Evolutionary conservation across 2,113 vertebrate species (phyloP).

Genomic region (Eleginops maclovinus): DNA sequence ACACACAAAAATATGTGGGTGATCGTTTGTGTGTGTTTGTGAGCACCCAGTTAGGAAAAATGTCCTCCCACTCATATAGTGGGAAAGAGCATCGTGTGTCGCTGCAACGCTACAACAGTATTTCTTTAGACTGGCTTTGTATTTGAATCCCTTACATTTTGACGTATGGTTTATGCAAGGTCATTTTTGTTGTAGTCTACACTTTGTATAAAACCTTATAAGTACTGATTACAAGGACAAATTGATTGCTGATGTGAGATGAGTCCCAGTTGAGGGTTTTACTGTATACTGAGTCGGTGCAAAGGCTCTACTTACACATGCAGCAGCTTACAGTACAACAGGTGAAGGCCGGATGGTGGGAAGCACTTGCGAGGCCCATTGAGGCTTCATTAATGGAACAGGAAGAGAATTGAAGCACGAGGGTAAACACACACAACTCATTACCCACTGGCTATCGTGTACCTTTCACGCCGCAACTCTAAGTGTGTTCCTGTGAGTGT

Average conservation of each 20-base stretch:
- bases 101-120: background rate
- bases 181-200: background rate
- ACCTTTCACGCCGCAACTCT: slow-evolving; percentile 76
- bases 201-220: background rate
- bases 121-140: background rate
- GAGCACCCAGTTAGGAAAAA: background rate
- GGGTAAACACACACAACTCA: slow-evolving; percentile 76
- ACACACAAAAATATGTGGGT: slow-evolving; percentile 16
- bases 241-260: background rate
- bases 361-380: slow-evolving; percentile 55
- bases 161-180: background rate
- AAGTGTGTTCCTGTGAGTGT: slow-evolving; percentile 64
- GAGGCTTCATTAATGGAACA: slow-evolving; percentile 75
- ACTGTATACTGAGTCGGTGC: background rate
- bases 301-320: slow-evolving; percentile 17
- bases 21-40: background rate
- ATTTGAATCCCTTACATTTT: background rate
- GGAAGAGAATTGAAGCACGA: slow-evolving; percentile 71
- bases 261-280: background rate
- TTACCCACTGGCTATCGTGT: slow-evolving; percentile 72
- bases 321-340: slow-evolving; percentile 22
- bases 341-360: slow-evolving; percentile 46
- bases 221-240: background rate
- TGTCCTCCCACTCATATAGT: slow-evolving; percentile 4
- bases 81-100: background rate